phyloP scores from a whole-genome alignment of 1,140 invertebrate genomes.

The Odontomachus brunneus region DNA sequence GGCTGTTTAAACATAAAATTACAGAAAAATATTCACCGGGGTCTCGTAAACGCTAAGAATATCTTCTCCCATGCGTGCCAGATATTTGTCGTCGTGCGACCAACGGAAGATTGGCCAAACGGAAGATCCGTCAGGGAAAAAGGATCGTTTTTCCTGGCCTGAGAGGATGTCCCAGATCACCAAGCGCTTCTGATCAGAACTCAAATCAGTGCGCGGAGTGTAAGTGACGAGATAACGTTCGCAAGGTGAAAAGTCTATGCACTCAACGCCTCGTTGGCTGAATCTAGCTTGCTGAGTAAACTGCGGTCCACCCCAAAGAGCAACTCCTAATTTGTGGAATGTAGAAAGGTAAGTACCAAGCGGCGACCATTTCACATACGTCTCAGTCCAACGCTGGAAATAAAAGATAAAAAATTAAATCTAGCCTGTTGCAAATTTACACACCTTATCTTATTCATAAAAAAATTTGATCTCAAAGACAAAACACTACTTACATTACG shows the following conservation, averaged over 20 bases:
- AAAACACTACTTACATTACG: constrained; percentile 88
- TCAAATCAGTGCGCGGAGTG: constrained; percentile 90
- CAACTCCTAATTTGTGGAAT: constrained; percentile 97
- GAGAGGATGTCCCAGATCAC: constrained; percentile 98
- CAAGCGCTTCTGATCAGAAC: constrained; percentile 89
- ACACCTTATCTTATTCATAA: background rate
- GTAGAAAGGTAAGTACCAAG: constrained; percentile 98
- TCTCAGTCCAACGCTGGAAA: constrained; percentile 95
- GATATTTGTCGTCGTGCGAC: constrained; percentile 98
- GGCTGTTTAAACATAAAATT: background rate
- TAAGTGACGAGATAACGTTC: constrained; percentile 99
- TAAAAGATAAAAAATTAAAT: constrained; percentile 11
- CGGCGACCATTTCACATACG: constrained; percentile 98
- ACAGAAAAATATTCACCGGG: constrained; percentile 86
- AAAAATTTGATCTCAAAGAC: background rate
- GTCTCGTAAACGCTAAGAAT: constrained; percentile 98
- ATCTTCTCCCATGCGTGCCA: constrained; percentile 95
- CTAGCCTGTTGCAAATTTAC: background rate
- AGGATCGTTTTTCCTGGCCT: constrained; percentile 96
- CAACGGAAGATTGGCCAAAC: constrained; percentile 98
- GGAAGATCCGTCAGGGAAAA: constrained; percentile 93
- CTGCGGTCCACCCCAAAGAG: constrained; percentile 97
- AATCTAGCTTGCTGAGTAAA: constrained; percentile 97
- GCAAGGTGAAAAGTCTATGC: constrained; percentile 98
- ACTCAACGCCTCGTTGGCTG: constrained; percentile 95